phyloP scores from a whole-genome alignment of 1,140 invertebrate genomes.

The Bilobella aurantiaca region DNA sequence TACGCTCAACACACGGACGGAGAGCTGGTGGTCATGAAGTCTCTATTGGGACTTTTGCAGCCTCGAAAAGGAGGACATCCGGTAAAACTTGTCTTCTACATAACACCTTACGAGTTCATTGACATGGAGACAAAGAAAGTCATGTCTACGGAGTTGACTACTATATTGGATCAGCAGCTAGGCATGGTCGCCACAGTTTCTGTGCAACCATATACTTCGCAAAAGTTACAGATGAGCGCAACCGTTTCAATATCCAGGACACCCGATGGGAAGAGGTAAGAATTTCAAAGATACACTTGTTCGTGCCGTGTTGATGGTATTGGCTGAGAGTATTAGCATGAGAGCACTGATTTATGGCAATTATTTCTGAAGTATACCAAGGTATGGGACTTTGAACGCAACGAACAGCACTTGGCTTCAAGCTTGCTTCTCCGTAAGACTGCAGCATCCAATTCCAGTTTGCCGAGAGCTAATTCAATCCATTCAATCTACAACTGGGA shows the following conservation, averaged over 20 bases:
- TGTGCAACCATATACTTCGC: constrained; percentile 73
- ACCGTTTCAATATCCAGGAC: constrained; percentile 59
- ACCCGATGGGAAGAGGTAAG: constrained; percentile 63
- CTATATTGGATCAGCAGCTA: constrained; percentile 56
- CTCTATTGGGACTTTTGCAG: constrained; percentile 62
- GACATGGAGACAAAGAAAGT: constrained; percentile 61
- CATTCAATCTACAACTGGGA: constrained; percentile 60
- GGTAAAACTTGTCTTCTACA: constrained; percentile 87
- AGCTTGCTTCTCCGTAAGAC: constrained; percentile 76
- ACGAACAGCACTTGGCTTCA: constrained; percentile 79
- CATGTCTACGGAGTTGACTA: constrained; percentile 61
- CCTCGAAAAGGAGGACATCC: constrained; percentile 58
- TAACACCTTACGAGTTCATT: constrained; percentile 84
- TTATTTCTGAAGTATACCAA: constrained; percentile 49
- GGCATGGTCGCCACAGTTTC: constrained; percentile 80
- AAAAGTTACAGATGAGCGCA: constrained; percentile 67
- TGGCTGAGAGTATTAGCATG: background rate
- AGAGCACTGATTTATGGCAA: background rate
- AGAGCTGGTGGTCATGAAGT: constrained; percentile 76
- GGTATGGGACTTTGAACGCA: constrained; percentile 63
- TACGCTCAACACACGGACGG: constrained; percentile 72
- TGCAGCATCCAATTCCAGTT: constrained; percentile 77
- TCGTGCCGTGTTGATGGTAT: too few species aligned
- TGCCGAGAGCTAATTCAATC: constrained; percentile 60
- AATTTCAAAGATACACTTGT: constrained; percentile 7